Evolutionary conservation across 2,113 vertebrate genomes (phyloP).

Genomic region (Scalopus aquaticus): DNA sequence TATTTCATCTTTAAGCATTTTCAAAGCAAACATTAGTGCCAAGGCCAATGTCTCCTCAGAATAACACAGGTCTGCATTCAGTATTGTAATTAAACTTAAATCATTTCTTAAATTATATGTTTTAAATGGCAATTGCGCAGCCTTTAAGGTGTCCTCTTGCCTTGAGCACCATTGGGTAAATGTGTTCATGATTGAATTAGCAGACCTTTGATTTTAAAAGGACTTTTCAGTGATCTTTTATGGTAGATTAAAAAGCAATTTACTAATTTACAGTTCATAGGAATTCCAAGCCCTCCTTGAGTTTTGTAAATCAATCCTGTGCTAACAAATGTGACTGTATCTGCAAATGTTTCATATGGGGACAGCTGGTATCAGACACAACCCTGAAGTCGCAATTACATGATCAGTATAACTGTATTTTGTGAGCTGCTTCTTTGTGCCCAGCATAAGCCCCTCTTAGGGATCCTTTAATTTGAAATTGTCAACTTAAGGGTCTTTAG

Average conservation of each 20-base stretch:
- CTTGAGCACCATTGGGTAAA: constrained; percentile 74
- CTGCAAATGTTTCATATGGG: constrained; percentile 53
- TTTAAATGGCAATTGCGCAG: constrained; percentile 68
- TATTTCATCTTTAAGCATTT: constrained; percentile 32
- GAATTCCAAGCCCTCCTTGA: constrained; percentile 68
- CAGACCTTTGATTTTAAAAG: constrained; percentile 81
- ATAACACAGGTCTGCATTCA: constrained; percentile 17
- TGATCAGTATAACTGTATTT: background rate
- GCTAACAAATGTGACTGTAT: constrained; percentile 59
- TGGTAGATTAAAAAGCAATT: constrained; percentile 83
- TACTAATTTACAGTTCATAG: constrained; percentile 81
- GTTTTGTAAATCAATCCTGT: constrained; percentile 76
- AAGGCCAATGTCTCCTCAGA: constrained; percentile 63
- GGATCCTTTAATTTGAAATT: constrained; percentile 2
- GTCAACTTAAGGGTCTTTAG: background rate
- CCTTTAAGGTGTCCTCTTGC: constrained; percentile 66
- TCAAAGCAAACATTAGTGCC: constrained; percentile 50
- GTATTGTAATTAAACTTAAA: constrained; percentile 67
- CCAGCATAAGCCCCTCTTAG: background rate
- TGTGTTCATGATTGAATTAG: constrained; percentile 80
- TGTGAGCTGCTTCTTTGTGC: background rate
- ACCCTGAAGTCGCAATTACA: constrained; percentile 29
- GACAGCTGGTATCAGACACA: constrained; percentile 43
- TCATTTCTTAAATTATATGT: constrained; percentile 61
- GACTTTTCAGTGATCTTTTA: constrained; percentile 80